A percentile compares a stretch with the other conserved stretches of the same genome.
phyloP scores from a whole-genome alignment of 2,888 invertebrate species.

The Ctenicera cuprea region DNA sequence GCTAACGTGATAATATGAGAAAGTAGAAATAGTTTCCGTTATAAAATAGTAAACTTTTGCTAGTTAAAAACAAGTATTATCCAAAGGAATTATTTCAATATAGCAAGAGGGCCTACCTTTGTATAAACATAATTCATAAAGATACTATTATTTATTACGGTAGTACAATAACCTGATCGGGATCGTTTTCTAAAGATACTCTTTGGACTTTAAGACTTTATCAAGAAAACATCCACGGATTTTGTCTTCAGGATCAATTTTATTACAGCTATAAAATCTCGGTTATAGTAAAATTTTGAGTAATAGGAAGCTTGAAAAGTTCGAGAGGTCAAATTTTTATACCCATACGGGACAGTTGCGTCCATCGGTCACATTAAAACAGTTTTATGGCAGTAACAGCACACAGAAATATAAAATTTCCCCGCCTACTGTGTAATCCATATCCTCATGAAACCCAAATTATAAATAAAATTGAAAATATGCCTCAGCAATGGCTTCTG shows the following conservation, averaged over 20 bases:
- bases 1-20: no score
- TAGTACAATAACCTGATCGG: no score
- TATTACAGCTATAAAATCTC: slow-evolving; percentile 26
- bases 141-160: no score
- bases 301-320: slow-evolving; percentile 24
- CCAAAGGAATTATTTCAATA: no score
- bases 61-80: no score
- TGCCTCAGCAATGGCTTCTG: slow-evolving; percentile 32
- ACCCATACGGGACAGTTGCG: slow-evolving; percentile 8
- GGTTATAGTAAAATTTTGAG: slow-evolving; percentile 4
- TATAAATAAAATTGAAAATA: slow-evolving; percentile 34
- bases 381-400: slow-evolving; percentile 12
- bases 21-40: no score
- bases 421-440: slow-evolving; percentile 26
- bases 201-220: not conserved
- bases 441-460: slow-evolving; percentile 33
- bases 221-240: slow-evolving; percentile 17
- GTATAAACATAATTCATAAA: no score
- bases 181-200: no score
- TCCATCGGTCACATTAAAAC: slow-evolving; percentile 16
- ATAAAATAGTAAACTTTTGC: no score
- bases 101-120: no score
- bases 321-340: slow-evolving; percentile 11
- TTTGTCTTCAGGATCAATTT: slow-evolving; percentile 27
- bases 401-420: slow-evolving; percentile 25